Base-by-base conservation (phyloP, 2,888 invertebrate genomes). In the Coronaproctus castanopsis region DNA sequence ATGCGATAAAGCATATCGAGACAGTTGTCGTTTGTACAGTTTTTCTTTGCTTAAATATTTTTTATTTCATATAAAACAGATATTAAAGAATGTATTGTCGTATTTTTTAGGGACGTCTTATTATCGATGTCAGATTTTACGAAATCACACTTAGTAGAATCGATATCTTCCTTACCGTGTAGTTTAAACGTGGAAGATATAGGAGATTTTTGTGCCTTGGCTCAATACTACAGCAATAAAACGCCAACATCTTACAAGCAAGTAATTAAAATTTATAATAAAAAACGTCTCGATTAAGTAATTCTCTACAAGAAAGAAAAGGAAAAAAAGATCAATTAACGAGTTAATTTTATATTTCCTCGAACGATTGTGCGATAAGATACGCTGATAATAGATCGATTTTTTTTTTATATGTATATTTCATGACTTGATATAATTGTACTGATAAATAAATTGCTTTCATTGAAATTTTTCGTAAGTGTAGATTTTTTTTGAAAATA, bases 151-250 rank as follows among this genome's bases (percentile, higher is more conserved):
- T 82, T 89, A 59, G 75, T 86, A 58, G 76, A 81, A 66, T 78
- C 79, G 65, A 73, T 89, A 50, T 74, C 78, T 57, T 78, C 80
- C 65, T 83, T 88, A 82, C 91, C 92, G 10, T 82, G 83, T 67
- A 88, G 87, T 58, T 74, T 98, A 65, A 89, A 90, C 72, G 84
- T 86, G 0, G 92, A 91, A 69, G 98, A 98, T 75, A 89, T 97
- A 10, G 83, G 87, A 5, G 98, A 98, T 72, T 95, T 98, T 72
- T 93, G 95, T 74, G 87, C 92, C 2, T 75, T 98, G 65, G 92
- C 96, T n/a, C 87, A 91, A 71, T 93, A 93, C 74, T 96, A 97
- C 74, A 85, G 89, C 19, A 75, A 87, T 63, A 88, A 88, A 74
- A 97, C 97, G 8, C 96, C 96, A 1, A 80, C 83, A 62, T 92